These are phyloP conservation scores for Parazoanthus darwini DNA, from an alignment of 92 coral and sea anemone genomes.

Conservation along the genomic window DNA sequence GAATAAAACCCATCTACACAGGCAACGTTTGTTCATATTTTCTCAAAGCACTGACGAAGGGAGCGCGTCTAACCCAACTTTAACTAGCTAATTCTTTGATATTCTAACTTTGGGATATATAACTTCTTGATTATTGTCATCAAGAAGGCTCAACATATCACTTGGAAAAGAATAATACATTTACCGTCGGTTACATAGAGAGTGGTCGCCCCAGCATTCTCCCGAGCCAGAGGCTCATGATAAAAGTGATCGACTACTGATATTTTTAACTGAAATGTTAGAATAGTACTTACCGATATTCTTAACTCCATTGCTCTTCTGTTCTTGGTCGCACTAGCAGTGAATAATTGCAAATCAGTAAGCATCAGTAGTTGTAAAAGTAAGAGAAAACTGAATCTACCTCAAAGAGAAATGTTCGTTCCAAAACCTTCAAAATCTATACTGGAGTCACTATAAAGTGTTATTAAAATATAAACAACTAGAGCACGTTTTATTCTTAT, in stretches of 20 bases:
- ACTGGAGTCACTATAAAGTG: too few relatives aligned
- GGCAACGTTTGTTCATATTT: too few relatives aligned
- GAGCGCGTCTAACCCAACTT: neutral
- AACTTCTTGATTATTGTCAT: neutral
- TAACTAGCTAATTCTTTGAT: neutral
- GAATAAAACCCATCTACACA: too few relatives aligned
- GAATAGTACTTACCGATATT: slow-evolving; percentile 1
- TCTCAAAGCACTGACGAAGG: too few relatives aligned
- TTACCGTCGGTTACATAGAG: too few relatives aligned
- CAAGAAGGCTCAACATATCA: neutral
- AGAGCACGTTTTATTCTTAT: too few relatives aligned
- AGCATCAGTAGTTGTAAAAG: neutral
- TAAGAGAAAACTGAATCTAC: neutral
- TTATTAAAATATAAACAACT: too few relatives aligned
- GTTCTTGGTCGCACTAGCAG: slow-evolving; percentile 13
- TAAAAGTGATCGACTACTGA: neutral
- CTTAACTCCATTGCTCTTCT: neutral
- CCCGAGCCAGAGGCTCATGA: too few relatives aligned
- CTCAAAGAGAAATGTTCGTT: neutral
- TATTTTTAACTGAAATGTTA: neutral
- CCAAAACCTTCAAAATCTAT: too few relatives aligned
- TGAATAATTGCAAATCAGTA: too few relatives aligned
- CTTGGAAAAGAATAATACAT: neutral
- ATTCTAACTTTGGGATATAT: neutral
- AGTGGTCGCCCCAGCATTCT: too few relatives aligned